phyloP scores from a whole-genome alignment of 2,113 vertebrate species.

The Saccopteryx bilineata region DNA sequence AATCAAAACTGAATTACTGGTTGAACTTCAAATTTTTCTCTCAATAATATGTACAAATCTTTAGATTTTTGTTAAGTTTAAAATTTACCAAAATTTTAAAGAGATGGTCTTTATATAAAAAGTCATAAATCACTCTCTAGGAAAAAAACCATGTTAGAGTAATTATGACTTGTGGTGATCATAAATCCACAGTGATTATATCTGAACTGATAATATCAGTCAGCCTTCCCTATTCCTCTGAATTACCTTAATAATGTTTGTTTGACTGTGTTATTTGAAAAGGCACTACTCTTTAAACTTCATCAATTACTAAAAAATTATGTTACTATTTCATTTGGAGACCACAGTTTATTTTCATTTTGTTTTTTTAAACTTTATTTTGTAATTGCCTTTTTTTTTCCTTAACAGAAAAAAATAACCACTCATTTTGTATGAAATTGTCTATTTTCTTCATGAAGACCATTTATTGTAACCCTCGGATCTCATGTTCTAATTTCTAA shows the following conservation, averaged over 20 bases:
- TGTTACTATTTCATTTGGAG: background rate
- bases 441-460: background rate
- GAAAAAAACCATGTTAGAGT: conserved; percentile 7
- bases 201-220: background rate
- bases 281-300: background rate
- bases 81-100: conserved; percentile 24
- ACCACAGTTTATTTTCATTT: conserved; percentile 9
- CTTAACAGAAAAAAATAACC: background rate
- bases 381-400: conserved; percentile 33
- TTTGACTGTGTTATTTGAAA: conserved; percentile 55
- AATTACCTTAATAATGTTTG: background rate
- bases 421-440: background rate
- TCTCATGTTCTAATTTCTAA: background rate
- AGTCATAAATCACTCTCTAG: conserved; percentile 28
- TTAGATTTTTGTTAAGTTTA: background rate
- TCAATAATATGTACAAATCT: background rate
- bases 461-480: background rate
- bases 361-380: background rate
- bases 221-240: background rate
- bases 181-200: background rate
- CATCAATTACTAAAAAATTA: conserved; percentile 14
- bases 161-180: background rate
- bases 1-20: conserved; percentile 6
- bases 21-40: background rate
- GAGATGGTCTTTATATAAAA: conserved; percentile 13